Base-by-base conservation (phyloP, 64 coral and sea anemone species). In the Montipora cactus region DNA sequence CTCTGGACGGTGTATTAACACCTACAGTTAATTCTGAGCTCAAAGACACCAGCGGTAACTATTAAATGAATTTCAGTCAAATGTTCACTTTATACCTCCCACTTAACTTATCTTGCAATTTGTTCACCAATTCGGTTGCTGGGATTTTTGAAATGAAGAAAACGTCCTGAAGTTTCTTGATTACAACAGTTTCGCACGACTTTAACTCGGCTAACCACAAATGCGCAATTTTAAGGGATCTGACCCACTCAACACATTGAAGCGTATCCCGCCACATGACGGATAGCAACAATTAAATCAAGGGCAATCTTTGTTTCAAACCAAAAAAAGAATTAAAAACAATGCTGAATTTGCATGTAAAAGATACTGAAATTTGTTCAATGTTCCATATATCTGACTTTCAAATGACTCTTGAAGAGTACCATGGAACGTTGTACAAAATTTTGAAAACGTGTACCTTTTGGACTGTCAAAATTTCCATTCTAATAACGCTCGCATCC, bases 291-390 rank as follows among this genome's bases (percentile, higher is more conserved):
- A 82, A 66, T 64, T 44, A 13, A 82, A 67, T 62, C 4, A 2
- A 72, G 62, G 4, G 47, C 44, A 50, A 72, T 72, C 82, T 71
- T 71, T 71, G 82, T 71, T n/a, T 72, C 8, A 22, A 47, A 22
- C 44, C 18, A 19, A 78, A n/a, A 71, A 21, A 49, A 72, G 82
- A 66, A 50, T 72, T 21, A 12, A 71, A 71, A 86, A 72, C 82
- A 86, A 11, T 13, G 16, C 18, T 3, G 5, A 45, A 86, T 86
- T 86, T 86, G 82, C 82, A 86, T 86, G 71, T 86, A 64, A 67
- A 58, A 47, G 82, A 49, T 50, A 50, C 16, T 48, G 66, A 49
- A 71, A 47, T 49, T 50, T 86, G 64, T 86, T 47, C 82, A 71
- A 22, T 49, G 62, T 8, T 9, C 4, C 6, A 67, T 67, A 46